phyloP scores from a whole-genome alignment of 2,888 invertebrate species.

The Amphipyra berbera region DNA sequence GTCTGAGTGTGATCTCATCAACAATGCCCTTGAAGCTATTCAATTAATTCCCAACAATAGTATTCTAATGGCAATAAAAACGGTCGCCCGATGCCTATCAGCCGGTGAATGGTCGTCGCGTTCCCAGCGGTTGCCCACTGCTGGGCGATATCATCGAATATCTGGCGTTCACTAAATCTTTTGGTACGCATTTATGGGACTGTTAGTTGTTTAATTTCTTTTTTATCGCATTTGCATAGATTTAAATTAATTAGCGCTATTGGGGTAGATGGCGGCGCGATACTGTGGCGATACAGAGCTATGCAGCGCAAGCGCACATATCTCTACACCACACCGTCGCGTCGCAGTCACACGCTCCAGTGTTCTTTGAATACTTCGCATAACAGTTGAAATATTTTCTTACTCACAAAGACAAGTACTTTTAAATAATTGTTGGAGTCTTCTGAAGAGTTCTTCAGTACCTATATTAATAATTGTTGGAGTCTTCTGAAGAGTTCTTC shows the following conservation, averaged over 20 bases:
- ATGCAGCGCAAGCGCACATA: background rate
- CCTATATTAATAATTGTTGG: no score
- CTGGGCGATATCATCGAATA: constrained; percentile 45
- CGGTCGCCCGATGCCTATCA: constrained; percentile 45
- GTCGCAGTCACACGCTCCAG: background rate
- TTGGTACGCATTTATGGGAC: constrained; percentile 35
- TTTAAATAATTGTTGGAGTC: no score
- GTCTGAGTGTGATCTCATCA: constrained; percentile 19
- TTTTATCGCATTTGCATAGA: constrained; percentile 36
- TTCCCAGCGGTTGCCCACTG: constrained; percentile 41
- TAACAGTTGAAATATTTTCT: background rate
- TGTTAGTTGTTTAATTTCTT: constrained; percentile 38
- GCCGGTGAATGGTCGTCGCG: constrained; percentile 2
- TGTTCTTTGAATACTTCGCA: background rate
- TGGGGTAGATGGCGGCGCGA: constrained; percentile 6
- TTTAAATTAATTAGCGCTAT: constrained; percentile 49
- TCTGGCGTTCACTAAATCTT: constrained; percentile 45
- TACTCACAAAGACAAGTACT: no score
- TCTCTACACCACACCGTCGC: background rate
- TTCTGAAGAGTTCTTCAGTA: no score
- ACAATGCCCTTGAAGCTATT: constrained; percentile 32
- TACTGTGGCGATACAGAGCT: background rate
- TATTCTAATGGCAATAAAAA: constrained; percentile 40
- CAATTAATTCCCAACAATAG: constrained; percentile 51
- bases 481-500: no score